A percentile compares a stretch with the other conserved stretches of the same genome.
These are phyloP conservation scores for Diarsia dahlii DNA, from an alignment of 2,888 invertebrate species.

Conservation along the genomic window DNA sequence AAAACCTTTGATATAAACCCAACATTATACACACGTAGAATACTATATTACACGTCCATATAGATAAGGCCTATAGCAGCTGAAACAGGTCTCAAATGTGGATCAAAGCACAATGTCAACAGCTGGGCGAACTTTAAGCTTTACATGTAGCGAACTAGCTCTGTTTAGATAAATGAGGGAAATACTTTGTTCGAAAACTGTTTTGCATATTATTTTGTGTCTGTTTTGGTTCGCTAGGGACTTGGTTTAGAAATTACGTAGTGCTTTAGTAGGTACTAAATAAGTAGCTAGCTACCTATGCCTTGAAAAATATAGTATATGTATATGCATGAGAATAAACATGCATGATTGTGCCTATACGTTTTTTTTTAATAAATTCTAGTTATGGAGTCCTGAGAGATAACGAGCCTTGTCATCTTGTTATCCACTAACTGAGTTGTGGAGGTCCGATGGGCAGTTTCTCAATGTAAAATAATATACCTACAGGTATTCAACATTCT, in stretches of 20 bases:
- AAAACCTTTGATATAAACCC: constrained; percentile 11
- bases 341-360: neutral
- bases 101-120: constrained; percentile 84
- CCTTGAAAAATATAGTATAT: neutral
- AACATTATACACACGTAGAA: constrained; percentile 43
- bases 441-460: neutral
- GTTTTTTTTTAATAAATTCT: too few relatives aligned
- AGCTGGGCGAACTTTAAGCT: constrained; percentile 70
- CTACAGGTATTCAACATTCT: too few relatives aligned
- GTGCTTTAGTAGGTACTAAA: neutral
- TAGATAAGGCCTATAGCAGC: constrained; percentile 26
- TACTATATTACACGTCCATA: constrained; percentile 23
- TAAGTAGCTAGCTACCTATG: too few relatives aligned
- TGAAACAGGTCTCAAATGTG: constrained; percentile 80
- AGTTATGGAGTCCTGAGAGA: too few relatives aligned
- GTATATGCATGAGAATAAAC: neutral
- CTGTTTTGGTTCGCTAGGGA: neutral
- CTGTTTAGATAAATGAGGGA: constrained; percentile 41
- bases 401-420: neutral
- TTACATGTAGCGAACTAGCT: constrained; percentile 56
- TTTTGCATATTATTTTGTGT: neutral
- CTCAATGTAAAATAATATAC: neutral
- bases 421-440: neutral
- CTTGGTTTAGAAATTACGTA: neutral
- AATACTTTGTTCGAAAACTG: constrained; percentile 18